These are phyloP conservation scores for Azemiops feae DNA, from an alignment of 2,113 vertebrate genomes.

Conservation along the genomic window DNA sequence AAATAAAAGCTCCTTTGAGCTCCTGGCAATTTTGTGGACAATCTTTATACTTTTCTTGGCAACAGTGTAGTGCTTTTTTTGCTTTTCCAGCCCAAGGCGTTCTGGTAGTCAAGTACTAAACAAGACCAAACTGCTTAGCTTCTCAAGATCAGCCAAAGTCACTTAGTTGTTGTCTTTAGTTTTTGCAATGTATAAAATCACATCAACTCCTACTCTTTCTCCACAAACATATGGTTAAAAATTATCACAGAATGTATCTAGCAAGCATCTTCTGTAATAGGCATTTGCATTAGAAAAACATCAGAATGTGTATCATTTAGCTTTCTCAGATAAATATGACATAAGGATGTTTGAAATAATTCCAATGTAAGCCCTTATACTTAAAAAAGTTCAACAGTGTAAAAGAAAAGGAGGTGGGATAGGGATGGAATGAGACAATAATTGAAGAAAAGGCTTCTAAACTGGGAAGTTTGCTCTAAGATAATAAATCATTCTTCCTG, in stretches of 20 bases:
- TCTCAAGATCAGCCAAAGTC: background rate
- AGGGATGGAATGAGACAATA: background rate
- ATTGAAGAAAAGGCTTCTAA: background rate
- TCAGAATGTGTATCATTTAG: background rate
- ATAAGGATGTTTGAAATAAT: background rate
- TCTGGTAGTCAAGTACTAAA: background rate
- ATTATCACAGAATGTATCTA: background rate
- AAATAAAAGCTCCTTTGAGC: background rate
- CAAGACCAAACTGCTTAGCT: background rate
- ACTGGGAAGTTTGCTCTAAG: background rate
- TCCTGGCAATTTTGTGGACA: background rate
- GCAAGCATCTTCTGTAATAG: background rate
- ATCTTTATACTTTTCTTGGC: background rate
- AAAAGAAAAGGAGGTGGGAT: background rate
- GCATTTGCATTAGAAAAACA: background rate
- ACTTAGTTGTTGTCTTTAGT: background rate
- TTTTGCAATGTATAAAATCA: background rate
- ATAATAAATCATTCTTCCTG: background rate
- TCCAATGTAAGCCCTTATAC: background rate
- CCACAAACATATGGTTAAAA: background rate
- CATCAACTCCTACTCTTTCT: background rate
- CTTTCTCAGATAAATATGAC: background rate
- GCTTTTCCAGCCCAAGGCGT: background rate
- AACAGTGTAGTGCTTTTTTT: background rate
- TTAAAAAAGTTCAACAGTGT: background rate